Percentiles rank a stretch among this genome's conserved stretches.
Evolutionary conservation across 2,113 vertebrate genomes (phyloP).

Genomic region (Osmerus eperlanus): DNA sequence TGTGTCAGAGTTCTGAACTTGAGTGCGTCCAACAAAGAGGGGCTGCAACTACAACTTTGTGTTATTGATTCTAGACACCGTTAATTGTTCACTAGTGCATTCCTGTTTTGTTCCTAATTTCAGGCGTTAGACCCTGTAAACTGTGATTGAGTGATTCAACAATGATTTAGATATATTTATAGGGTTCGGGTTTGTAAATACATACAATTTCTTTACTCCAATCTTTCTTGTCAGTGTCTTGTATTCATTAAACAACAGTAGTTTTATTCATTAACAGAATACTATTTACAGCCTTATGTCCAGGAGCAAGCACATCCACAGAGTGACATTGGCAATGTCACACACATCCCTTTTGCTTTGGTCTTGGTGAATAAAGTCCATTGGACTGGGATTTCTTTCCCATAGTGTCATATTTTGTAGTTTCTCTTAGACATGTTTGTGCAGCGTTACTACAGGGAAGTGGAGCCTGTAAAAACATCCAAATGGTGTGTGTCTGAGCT

Average conservation of each 20-base stretch:
- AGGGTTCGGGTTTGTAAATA: no score
- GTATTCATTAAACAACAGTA: no score
- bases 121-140: no score
- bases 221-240: no score
- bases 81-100: no score
- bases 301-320: slow-evolving; percentile 4
- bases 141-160: no score
- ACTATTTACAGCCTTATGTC: slow-evolving; percentile 68
- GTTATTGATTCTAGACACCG: no score
- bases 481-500: slow-evolving; percentile 20
- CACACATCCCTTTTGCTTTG: slow-evolving; percentile 42
- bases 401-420: slow-evolving; percentile 43
- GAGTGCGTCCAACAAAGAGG: slow-evolving; percentile 3
- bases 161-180: no score
- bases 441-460: slow-evolving; percentile 68
- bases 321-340: slow-evolving; percentile 9
- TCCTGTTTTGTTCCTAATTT: no score
- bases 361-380: slow-evolving; percentile 46
- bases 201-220: no score
- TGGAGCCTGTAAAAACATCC: slow-evolving; percentile 51
- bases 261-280: slow-evolving; percentile 54
- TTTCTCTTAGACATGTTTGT: slow-evolving; percentile 62
- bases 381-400: background rate
- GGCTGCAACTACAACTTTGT: no score
- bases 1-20: slow-evolving; percentile 34